Evolutionary conservation across 2,888 invertebrate genomes (phyloP), one percentile per base, ranked within the genome.

Genomic region (Zootermopsis nevadensis): DNA sequence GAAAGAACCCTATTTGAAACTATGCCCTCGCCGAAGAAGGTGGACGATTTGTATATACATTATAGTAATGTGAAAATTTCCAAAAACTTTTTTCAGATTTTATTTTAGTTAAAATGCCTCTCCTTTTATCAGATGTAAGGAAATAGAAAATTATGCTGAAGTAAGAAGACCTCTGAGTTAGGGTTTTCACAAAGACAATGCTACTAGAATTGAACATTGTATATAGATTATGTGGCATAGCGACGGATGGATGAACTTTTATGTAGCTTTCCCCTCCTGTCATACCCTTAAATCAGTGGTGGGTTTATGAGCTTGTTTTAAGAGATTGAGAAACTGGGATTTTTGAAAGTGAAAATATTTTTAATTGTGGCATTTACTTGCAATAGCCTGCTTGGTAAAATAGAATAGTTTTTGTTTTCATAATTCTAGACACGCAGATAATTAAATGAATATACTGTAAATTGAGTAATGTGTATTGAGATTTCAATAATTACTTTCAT

Each of bases 121-220:
- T 27, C 60, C 79, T 27, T 79, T 79, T 77, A 60, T 66, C 35
- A 22, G n/a, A 38, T 79, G 79, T 79, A 66, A 38, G n/a, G n/a
- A 33, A 60, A 42, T 74, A 24, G 10, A 38, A 69, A 74, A 74
- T 74, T 74, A 38, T 42, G 38, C 38, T 74, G 38, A n/a, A 74
- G 38, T 8, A 69, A 30, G 19, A 74, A 74, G 27, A n/a, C 33
- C 74, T 74, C 24, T 74, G 74, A 79, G 79, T 79, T 60, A 79
- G 79, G 79, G 79, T 79, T 79, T 66, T 79, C 79, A 66, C 66
- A 77, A n/a, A 77, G 35, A 79, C 35, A 79, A 66, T 79, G 79
- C 79, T 60, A 60, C 27, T 27, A 79, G 79, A 79, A 79, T 79
- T 66, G 79, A 66, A 79, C 38, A 30, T 79, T 79, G 79, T 79